Evolutionary conservation across 2,888 invertebrate species (phyloP), one percentile per base, ranked within the genome.

Genomic region (Rotaria macrura): DNA sequence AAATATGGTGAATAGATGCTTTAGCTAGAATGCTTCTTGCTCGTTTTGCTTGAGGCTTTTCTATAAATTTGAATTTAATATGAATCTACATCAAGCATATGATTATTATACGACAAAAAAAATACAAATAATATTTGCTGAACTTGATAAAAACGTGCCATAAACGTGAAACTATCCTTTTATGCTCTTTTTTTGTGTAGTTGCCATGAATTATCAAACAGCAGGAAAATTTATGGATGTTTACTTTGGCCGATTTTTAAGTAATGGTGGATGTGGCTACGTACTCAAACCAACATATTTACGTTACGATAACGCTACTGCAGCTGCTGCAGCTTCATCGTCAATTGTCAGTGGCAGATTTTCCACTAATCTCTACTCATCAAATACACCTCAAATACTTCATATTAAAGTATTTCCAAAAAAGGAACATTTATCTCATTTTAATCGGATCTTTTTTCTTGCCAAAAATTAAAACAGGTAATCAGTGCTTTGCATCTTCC

Each of bases 221-320:
- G 92, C 92, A 2, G 93, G 93, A 0, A 89, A 92, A 85, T 92
- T 93, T 92, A 93, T 93, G 92, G 93, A 93, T 89, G 89, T 93
- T 29, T 92, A 93, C 89, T 91, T 92, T 87, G 93, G 93, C n/a
- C 91, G 92, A 89, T 93, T 93, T 89, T 89, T 90, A 34, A 92
- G 92, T 87, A 93, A 93, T 89, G 93, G 93, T 23, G 91, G 91
- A 25, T 93, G 92, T 89, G 93, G 93, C n/a, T 93, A 92, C 89
- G 92, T 93, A 14, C 88, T 93, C 57, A 93, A 93, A 88, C 93
- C 93, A 3, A 88, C 91, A 74, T 91, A 92, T 40, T 92, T 93
- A 92, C 89, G 92, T 65, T 92, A 93, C 14, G 79, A 79, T 79
- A 79, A 79, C 43, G 65, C 65, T 5, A 20, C 65, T 65, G 34